Conservation (phyloP, 2,797 vertebrate genomes). For the Gadopsis bispinosus region DNA sequence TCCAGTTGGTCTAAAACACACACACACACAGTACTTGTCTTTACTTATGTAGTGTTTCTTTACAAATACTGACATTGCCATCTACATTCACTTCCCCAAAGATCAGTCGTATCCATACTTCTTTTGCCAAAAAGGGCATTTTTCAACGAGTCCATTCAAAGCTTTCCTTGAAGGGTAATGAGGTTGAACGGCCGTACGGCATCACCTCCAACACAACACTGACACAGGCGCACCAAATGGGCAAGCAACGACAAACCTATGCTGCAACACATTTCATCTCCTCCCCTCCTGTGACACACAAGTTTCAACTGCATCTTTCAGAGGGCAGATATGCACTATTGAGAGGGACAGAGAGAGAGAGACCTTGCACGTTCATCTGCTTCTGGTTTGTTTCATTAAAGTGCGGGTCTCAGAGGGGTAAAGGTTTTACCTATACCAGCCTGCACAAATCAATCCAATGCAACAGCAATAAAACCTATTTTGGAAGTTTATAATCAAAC, state of each 20-base stretch:
- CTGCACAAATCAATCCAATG: not conserved
- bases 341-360: not conserved
- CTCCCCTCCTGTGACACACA: constrained; percentile 57
- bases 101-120: constrained; percentile 36
- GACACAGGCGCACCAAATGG: constrained; percentile 60
- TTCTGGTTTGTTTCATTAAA: constrained; percentile 17
- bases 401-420: not conserved
- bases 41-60: not conserved
- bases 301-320: constrained; percentile 71
- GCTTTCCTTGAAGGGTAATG: constrained; percentile 73
- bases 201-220: constrained; percentile 10
- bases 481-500: not conserved
- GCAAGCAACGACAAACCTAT: constrained; percentile 60
- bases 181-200: constrained; percentile 64
- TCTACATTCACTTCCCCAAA: constrained; percentile 7
- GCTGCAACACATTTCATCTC: constrained; percentile 62
- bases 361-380: constrained; percentile 2
- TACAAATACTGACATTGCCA: not conserved
- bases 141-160: constrained; percentile 69
- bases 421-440: not conserved
- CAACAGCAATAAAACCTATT: not conserved
- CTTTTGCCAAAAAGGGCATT: constrained; percentile 39
- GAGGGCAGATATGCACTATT: constrained; percentile 14
- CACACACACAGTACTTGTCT: not conserved
- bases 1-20: not conserved